Evolutionary conservation across 2,113 vertebrate genomes (phyloP).

Genomic region (Anhinga anhinga): DNA sequence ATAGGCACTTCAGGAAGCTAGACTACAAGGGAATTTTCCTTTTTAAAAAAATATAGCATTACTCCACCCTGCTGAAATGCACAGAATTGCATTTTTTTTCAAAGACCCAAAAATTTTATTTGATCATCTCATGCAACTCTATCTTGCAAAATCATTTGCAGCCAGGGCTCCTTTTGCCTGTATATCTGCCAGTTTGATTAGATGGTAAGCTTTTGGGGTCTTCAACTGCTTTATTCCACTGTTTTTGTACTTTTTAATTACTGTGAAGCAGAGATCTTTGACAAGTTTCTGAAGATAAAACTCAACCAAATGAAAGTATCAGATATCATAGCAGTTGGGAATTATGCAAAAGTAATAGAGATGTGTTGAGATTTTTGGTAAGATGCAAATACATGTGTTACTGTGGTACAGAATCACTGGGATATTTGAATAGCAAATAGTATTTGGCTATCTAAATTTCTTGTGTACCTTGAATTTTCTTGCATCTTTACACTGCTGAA

Average conservation of each 20-base stretch:
- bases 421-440: not conserved
- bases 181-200: not conserved
- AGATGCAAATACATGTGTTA: not conserved
- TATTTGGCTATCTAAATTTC: not conserved
- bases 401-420: not conserved
- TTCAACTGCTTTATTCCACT: not conserved
- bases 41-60: not conserved
- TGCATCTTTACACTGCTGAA: not conserved
- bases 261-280: not conserved
- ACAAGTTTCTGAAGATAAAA: not conserved
- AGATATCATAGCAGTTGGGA: not conserved
- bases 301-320: not conserved
- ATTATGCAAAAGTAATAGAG: not conserved
- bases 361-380: not conserved
- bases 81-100: not conserved
- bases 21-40: not conserved
- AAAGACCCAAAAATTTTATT: not conserved
- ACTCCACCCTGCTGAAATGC: not conserved
- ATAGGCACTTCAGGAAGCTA: not conserved
- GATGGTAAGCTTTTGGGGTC: not conserved
- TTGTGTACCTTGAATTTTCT: not conserved
- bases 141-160: not conserved
- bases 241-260: not conserved
- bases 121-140: not conserved
- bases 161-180: not conserved